Conservation (phyloP, 2,888 invertebrate genomes). For the Dendrolimus houi region DNA sequence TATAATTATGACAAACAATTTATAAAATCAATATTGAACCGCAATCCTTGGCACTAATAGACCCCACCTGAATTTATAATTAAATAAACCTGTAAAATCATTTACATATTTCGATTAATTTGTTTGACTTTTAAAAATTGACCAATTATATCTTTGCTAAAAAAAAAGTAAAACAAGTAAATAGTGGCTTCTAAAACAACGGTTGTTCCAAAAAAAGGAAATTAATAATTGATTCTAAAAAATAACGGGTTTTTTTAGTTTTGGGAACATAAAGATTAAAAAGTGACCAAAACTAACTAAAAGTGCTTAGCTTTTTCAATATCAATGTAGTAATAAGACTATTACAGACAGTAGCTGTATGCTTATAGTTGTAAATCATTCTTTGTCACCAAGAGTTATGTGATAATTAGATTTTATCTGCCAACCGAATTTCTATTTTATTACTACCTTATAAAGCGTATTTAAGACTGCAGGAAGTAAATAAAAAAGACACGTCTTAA, state of each 20-base stretch:
- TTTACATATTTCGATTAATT: not conserved
- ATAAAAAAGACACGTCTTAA: constrained; percentile 24
- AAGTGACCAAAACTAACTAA: not conserved
- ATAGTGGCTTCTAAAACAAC: not conserved
- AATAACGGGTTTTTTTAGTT: not conserved
- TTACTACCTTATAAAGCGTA: not conserved
- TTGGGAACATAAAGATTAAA: not conserved
- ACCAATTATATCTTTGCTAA: not conserved
- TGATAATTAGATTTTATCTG: not conserved
- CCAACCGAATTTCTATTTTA: constrained; percentile 1
- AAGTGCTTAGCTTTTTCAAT: not conserved
- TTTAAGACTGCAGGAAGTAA: not conserved
- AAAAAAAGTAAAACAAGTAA: not conserved
- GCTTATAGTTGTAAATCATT: constrained; percentile 6
- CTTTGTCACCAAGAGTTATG: constrained; percentile 2
- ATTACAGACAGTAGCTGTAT: constrained; percentile 4
- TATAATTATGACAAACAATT: not conserved
- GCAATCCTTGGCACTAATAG: not conserved
- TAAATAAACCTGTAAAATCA: not conserved
- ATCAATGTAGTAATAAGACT: not conserved
- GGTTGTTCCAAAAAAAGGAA: not conserved
- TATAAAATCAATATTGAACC: not conserved
- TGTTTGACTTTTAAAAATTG: not conserved
- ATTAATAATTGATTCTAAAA: not conserved
- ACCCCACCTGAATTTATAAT: not conserved